Evolutionary conservation across 2,888 invertebrate genomes (phyloP).

Genomic region (Lochmaea crataegi): DNA sequence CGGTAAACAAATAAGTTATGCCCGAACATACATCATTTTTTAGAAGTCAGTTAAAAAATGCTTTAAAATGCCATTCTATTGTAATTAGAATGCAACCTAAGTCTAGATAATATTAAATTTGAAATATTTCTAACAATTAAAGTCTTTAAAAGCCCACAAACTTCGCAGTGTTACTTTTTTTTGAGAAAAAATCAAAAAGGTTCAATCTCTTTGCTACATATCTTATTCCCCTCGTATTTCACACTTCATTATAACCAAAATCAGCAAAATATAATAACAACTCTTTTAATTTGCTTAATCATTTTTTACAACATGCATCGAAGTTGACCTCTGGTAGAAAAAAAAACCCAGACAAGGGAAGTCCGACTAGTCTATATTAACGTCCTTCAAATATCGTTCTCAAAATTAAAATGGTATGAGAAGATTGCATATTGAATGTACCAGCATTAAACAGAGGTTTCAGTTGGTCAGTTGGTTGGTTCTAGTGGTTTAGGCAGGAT

Average conservation of each 20-base stretch:
- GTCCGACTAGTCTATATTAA: slow-evolving; percentile 36
- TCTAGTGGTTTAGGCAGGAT: slow-evolving; percentile 37
- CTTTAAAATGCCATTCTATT: too few species aligned
- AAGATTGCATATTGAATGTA: slow-evolving; percentile 27
- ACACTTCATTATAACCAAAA: not conserved
- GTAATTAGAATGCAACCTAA: too few species aligned
- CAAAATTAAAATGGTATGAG: slow-evolving; percentile 20
- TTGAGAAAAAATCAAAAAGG: too few species aligned
- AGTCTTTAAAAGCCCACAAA: too few species aligned
- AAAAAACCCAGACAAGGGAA: slow-evolving; percentile 40
- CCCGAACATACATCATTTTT: too few species aligned
- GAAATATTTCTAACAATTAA: too few species aligned
- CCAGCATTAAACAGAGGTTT: slow-evolving; percentile 1
- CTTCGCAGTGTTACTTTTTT: too few species aligned
- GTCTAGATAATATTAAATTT: too few species aligned
- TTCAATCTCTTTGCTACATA: not conserved
- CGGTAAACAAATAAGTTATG: too few species aligned
- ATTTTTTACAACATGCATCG: not conserved
- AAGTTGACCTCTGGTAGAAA: slow-evolving; percentile 23
- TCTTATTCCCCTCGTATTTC: not conserved
- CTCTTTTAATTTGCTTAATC: not conserved
- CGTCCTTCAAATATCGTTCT: slow-evolving; percentile 34
- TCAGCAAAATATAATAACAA: not conserved
- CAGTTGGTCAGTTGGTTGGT: slow-evolving; percentile 21
- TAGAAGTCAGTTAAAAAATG: too few species aligned